Percentiles rank a stretch among this genome's conserved stretches.
These are phyloP conservation scores for Clarias magur DNA, from an alignment of 2,113 vertebrate genomes.

Conservation along the genomic window DNA sequence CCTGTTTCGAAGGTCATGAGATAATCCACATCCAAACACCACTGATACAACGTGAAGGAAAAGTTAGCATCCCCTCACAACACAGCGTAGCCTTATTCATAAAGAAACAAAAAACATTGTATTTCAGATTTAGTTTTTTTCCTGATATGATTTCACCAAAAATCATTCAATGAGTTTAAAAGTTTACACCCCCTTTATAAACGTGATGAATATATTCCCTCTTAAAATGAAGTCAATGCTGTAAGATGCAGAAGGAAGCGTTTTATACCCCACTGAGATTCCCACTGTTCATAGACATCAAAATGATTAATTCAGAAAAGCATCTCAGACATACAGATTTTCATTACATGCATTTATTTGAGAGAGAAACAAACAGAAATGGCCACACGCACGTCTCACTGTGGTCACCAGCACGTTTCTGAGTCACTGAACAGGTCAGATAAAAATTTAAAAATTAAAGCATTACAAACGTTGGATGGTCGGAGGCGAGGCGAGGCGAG, in stretches of 20 bases:
- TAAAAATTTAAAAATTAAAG: slow-evolving; percentile 79
- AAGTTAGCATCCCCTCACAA: background rate
- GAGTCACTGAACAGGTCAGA: slow-evolving; percentile 77
- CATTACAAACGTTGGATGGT: slow-evolving; percentile 68
- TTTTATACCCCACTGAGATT: background rate
- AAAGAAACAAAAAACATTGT: background rate
- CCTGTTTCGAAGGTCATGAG: background rate
- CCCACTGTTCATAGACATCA: background rate
- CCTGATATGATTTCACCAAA: background rate
- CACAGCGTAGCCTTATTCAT: background rate
- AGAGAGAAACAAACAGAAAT: slow-evolving; percentile 65
- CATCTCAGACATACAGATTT: slow-evolving; percentile 6
- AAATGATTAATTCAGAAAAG: background rate
- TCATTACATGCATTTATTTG: slow-evolving; percentile 81
- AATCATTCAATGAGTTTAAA: background rate
- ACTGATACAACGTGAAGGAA: background rate
- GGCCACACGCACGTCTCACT: slow-evolving; percentile 76
- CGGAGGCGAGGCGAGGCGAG: slow-evolving; percentile 50
- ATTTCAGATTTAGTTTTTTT: background rate
- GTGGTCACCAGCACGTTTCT: slow-evolving; percentile 77
- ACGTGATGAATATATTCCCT: too few species aligned
- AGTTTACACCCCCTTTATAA: background rate
- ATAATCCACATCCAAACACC: background rate
- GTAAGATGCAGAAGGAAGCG: background rate
- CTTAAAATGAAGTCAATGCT: background rate